A percentile compares a stretch with the other conserved stretches of the same genome.
phyloP scores from a whole-genome alignment of 2,888 invertebrate genomes.

The Cryptus viduatorius region DNA sequence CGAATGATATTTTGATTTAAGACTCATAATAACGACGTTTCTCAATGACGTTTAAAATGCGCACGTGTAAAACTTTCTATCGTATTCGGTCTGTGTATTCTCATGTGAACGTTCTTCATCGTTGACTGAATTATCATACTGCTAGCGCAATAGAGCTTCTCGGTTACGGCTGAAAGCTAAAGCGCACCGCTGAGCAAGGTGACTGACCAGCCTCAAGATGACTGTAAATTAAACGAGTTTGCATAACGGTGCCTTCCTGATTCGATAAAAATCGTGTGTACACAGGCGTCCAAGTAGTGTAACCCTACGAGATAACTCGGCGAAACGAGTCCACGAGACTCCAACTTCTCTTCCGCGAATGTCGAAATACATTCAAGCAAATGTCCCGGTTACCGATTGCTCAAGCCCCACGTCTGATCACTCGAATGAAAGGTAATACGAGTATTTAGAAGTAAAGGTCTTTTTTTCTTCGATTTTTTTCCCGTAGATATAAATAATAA shows the following conservation, averaged over 20 bases:
- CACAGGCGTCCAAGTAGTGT: not conserved
- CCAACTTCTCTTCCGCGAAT: slow-evolving; percentile 5
- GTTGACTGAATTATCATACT: slow-evolving; percentile 26
- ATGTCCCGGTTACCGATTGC: too few species aligned
- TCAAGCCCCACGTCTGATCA: too few species aligned
- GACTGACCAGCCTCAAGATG: slow-evolving; percentile 68
- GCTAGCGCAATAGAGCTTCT: slow-evolving; percentile 1
- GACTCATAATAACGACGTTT: too few species aligned
- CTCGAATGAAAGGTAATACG: too few species aligned
- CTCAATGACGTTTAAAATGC: not conserved
- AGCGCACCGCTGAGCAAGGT: slow-evolving; percentile 40
- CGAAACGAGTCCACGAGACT: slow-evolving; percentile 2
- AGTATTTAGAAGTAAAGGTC: too few species aligned
- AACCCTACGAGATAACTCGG: not conserved
- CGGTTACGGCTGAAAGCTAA: slow-evolving; percentile 28
- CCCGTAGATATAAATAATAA: too few species aligned
- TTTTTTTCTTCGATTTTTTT: too few species aligned
- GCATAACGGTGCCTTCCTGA: slow-evolving; percentile 64
- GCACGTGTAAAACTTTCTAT: not conserved
- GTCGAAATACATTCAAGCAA: slow-evolving; percentile 1
- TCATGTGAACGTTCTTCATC: not conserved
- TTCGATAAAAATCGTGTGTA: slow-evolving; percentile 49
- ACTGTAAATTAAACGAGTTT: slow-evolving; percentile 67
- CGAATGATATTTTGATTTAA: too few species aligned
- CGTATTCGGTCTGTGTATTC: not conserved